Percentiles rank a stretch among this genome's conserved stretches.
phyloP scores from a whole-genome alignment of 2,888 invertebrate species.

The Aplocera efformata region DNA sequence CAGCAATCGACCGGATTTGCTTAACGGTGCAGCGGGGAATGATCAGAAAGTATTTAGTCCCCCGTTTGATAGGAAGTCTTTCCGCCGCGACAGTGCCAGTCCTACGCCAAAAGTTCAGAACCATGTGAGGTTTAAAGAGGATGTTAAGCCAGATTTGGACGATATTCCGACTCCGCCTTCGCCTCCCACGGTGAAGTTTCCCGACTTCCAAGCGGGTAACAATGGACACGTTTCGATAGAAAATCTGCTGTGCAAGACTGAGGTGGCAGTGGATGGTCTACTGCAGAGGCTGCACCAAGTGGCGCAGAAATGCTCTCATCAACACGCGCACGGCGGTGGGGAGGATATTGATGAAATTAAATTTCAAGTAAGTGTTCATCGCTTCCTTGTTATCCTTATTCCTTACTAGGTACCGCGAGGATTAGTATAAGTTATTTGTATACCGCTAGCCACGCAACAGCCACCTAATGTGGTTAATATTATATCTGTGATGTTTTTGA shows the following conservation, averaged over 20 bases:
- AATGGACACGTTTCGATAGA: slow-evolving; percentile 82
- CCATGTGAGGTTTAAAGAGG: slow-evolving; percentile 73
- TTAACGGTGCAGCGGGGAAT: slow-evolving; percentile 64
- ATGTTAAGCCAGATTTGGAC: slow-evolving; percentile 49
- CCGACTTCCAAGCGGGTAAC: slow-evolving; percentile 62
- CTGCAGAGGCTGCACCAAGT: slow-evolving; percentile 85
- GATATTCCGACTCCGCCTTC: slow-evolving; percentile 73
- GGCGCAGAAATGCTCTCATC: slow-evolving; percentile 85
- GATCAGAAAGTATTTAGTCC: slow-evolving; percentile 63
- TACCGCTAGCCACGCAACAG: too few relatives aligned
- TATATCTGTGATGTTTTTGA: too few relatives aligned
- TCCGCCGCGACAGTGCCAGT: slow-evolving; percentile 53
- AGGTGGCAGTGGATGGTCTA: slow-evolving; percentile 84
- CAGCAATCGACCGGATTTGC: slow-evolving; percentile 63
- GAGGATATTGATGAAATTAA: slow-evolving; percentile 87
- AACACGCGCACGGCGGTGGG: slow-evolving; percentile 88
- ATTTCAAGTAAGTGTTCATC: slow-evolving; percentile 83
- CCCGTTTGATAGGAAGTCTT: slow-evolving; percentile 59
- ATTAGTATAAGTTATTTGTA: too few relatives aligned
- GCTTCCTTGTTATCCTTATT: too few relatives aligned
- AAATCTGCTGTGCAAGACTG: slow-evolving; percentile 83
- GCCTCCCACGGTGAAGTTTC: slow-evolving; percentile 65
- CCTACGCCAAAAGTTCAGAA: slow-evolving; percentile 64
- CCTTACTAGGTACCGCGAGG: too few relatives aligned
- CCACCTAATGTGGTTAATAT: too few relatives aligned